phyloP scores from a whole-genome alignment of 2,888 invertebrate species.

The Mythimna loreyi region DNA sequence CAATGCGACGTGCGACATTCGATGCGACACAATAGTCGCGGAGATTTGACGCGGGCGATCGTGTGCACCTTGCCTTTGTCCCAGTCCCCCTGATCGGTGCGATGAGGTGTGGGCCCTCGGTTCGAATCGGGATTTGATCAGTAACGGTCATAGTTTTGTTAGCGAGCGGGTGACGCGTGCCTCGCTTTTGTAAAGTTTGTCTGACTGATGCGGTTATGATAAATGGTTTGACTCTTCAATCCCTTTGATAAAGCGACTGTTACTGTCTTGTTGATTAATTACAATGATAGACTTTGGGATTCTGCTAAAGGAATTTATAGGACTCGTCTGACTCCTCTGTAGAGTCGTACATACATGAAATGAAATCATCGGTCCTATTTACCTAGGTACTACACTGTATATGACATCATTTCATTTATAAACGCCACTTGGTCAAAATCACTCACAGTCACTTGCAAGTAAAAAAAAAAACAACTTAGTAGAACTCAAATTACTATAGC shows the following conservation, averaged over 20 bases:
- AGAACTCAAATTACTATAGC: neutral
- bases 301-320: neutral
- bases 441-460: no score
- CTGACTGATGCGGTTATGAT: conserved; percentile 50
- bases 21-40: conserved; percentile 64
- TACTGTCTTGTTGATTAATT: conserved; percentile 33
- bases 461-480: no score
- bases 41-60: conserved; percentile 82
- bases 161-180: conserved; percentile 48
- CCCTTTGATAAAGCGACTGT: conserved; percentile 8
- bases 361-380: no score
- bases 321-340: no score
- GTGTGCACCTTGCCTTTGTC: conserved; percentile 84
- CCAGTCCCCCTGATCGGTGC: conserved; percentile 66
- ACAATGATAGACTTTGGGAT: neutral
- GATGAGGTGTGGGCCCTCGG: conserved; percentile 70
- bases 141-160: conserved; percentile 63
- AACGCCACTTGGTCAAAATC: neutral
- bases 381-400: neutral
- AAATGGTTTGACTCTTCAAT: conserved; percentile 57
- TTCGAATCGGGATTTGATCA: conserved; percentile 64
- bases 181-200: conserved; percentile 39
- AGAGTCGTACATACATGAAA: no score
- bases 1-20: conserved; percentile 57
- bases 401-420: neutral